phyloP scores from a whole-genome alignment of 2,888 invertebrate species.

The Drosophila stalkeri region DNA sequence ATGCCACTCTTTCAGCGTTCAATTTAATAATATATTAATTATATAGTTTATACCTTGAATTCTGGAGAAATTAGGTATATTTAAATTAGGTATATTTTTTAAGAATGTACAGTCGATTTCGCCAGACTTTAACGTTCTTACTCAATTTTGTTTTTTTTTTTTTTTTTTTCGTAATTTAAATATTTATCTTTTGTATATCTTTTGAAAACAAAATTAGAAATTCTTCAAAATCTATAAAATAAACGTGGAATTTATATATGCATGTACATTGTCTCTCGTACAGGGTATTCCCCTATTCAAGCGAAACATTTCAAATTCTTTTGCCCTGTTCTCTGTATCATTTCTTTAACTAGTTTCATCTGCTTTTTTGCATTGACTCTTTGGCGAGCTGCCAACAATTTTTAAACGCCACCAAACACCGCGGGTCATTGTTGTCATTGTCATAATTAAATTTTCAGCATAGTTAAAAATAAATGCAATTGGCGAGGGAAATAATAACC shows the following conservation, averaged over 20 bases:
- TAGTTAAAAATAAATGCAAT: constrained; percentile 30
- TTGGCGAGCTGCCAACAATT: constrained; percentile 65
- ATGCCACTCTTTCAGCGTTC: no score
- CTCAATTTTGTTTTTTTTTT: neutral
- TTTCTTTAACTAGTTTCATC: constrained; percentile 55
- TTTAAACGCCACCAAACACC: constrained; percentile 41
- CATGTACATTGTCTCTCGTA: neutral
- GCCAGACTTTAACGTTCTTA: neutral
- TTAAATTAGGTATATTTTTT: neutral
- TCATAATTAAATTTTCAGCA: constrained; percentile 42
- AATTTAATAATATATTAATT: no score
- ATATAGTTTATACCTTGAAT: neutral
- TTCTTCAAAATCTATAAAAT: neutral
- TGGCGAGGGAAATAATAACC: neutral
- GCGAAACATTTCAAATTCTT: neutral
- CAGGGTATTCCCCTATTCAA: constrained; percentile 19
- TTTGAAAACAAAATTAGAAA: neutral
- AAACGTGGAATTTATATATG: neutral
- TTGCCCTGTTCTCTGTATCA: constrained; percentile 2
- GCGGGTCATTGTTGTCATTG: constrained; percentile 71
- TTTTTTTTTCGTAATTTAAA: neutral
- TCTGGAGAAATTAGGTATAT: no score
- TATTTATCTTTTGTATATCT: neutral
- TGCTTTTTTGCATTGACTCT: constrained; percentile 34
- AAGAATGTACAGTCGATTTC: neutral